Evolutionary conservation across 2,797 vertebrate genomes (phyloP), one percentile per base, ranked within the genome.

Genomic region (Dallia pectoralis): DNA sequence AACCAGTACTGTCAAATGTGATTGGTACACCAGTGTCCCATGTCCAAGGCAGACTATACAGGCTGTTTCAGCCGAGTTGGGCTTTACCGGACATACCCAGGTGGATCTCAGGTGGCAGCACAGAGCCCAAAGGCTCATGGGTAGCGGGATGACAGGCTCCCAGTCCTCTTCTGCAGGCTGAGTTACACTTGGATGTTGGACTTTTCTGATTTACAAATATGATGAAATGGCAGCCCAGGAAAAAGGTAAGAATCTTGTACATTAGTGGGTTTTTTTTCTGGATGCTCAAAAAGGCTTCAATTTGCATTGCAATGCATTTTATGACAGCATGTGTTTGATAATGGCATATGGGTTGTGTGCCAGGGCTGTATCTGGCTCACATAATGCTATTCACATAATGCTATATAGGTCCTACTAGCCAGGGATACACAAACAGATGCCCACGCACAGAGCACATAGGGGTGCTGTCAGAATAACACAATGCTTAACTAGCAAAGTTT

Each of bases 211-310:
- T 84, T 91, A 91, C 94, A 93, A 95, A 95, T 94, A 95, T 95
- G 94, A 95, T 95, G 94, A 95, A 95, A 95, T 95, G 94, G 94
- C 94, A 95, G 94, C 94, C 94, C 90, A 91, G 94, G 92, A 95
- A 95, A 93, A 95, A 95, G 94, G 94, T 95, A 89, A 49, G 22
- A 19, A 3, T 62, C 8, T 62, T 62, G 25, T 71, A 27, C 48
- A 15, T 64, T 29, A 71, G 53, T 56, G n/a, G n/a, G 59, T 19
- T 71, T 62, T 19, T 29, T 36, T 25, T 25, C n/a, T 71, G 22
- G 36, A 59, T 59, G 22, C 53, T 14, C 53, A 59, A 25, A 59
- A 25, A 27, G 22, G 18, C 53, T 59, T 12, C n/a, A 59, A 25
- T 3, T 59, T 25, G 53, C 22, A n/a, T 25, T 59, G 22, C 53